Percentiles rank a stretch among this genome's conserved stretches.
These are phyloP conservation scores for Brachypteracias leptosomus DNA, from an alignment of 2,113 vertebrate species.

Conservation along the genomic window DNA sequence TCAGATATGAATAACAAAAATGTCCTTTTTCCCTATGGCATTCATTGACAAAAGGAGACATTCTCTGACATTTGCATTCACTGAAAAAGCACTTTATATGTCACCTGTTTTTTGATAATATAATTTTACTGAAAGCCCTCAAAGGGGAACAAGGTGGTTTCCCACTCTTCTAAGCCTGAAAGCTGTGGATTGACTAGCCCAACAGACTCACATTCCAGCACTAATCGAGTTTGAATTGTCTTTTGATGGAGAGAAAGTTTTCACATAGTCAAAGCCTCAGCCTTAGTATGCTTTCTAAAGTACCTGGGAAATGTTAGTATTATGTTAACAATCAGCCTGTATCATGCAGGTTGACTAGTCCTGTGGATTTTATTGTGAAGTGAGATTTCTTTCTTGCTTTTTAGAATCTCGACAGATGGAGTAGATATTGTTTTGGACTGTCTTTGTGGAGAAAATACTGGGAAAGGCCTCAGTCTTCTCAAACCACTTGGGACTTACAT, in stretches of 20 bases:
- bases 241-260: not conserved
- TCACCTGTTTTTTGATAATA: not conserved
- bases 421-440: slow-evolving; percentile 97
- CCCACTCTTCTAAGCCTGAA: not conserved
- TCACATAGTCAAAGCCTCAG: not conserved
- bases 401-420: slow-evolving; percentile 92
- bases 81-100: not conserved
- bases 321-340: not conserved
- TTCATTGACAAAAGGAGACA: not conserved
- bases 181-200: accelerated
- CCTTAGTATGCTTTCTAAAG: not conserved
- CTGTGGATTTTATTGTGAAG: not conserved
- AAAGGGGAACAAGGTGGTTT: not conserved
- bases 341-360: not conserved
- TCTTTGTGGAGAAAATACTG: slow-evolving; percentile 95
- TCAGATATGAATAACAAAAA: not conserved
- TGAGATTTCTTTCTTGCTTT: not conserved
- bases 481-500: slow-evolving; percentile 96
- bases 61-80: not conserved
- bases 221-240: not conserved
- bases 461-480: slow-evolving; percentile 92
- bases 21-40: not conserved
- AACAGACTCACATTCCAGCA: not conserved
- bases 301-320: not conserved
- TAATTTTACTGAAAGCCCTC: not conserved